phyloP scores from a whole-genome alignment of 2,797 vertebrate species.

The Epinephelus coioides region DNA sequence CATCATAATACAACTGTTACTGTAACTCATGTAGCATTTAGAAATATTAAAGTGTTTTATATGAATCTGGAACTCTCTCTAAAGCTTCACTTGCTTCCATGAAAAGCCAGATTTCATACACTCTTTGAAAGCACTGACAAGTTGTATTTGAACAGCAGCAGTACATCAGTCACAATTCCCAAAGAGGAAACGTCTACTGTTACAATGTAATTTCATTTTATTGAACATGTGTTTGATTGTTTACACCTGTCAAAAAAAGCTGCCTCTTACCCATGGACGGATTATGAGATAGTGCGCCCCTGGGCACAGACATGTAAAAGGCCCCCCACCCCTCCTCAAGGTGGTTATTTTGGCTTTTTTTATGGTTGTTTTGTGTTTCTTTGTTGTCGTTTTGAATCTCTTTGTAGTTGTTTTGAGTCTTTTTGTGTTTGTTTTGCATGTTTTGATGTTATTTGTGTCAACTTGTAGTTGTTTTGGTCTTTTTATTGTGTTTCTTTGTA shows the following conservation, averaged over 20 bases:
- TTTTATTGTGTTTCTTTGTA: too few species aligned
- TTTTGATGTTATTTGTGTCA: too few species aligned
- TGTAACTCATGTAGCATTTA: background rate
- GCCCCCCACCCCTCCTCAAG: too few species aligned
- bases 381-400: too few species aligned
- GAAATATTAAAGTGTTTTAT: background rate
- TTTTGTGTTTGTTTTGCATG: too few species aligned
- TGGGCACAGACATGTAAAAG: too few species aligned
- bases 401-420: too few species aligned
- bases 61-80: background rate
- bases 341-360: too few species aligned
- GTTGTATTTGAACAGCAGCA: background rate
- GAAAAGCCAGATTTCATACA: background rate
- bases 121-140: background rate
- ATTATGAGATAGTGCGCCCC: too few species aligned
- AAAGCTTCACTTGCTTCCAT: background rate
- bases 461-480: too few species aligned
- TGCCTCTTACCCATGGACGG: too few species aligned
- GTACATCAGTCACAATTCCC: background rate
- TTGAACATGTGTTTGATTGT: background rate
- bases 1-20: background rate
- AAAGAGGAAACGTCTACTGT: background rate
- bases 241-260: background rate
- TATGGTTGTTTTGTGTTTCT: too few species aligned
- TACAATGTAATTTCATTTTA: background rate